Conservation (phyloP, 2,888 invertebrate species). For the Mellilla xanthometata region DNA sequence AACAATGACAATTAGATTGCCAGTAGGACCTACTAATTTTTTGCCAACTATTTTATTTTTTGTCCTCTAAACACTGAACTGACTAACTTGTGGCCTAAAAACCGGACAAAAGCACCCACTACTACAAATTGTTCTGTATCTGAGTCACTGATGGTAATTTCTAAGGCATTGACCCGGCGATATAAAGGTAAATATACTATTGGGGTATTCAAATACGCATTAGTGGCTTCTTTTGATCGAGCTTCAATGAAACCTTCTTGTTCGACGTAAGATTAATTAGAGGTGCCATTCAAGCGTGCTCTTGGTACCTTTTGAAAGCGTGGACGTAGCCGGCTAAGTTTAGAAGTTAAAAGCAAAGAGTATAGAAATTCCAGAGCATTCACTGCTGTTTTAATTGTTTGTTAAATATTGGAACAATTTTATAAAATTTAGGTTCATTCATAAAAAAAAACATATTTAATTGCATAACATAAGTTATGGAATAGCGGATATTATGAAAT, state of each 20-base stretch:
- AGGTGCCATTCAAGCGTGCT: constrained; percentile 32
- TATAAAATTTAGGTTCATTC: no score
- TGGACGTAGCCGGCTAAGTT: constrained; percentile 25
- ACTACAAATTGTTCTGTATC: constrained; percentile 23
- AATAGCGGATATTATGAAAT: no score
- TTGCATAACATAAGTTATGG: no score
- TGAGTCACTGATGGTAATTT: constrained; percentile 28
- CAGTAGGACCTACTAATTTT: constrained; percentile 3
- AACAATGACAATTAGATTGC: not conserved
- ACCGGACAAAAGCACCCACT: constrained; percentile 19
- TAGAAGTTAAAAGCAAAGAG: constrained; percentile 36
- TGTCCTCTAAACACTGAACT: constrained; percentile 3
- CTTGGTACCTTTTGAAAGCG: constrained; percentile 19
- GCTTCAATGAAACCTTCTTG: constrained; percentile 28
- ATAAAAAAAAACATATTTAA: no score
- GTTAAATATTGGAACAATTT: no score
- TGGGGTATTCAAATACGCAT: constrained; percentile 74
- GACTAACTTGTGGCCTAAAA: constrained; percentile 6
- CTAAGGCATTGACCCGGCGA: constrained; percentile 30
- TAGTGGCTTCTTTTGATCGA: constrained; percentile 73
- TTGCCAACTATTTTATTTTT: not conserved
- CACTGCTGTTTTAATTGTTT: no score
- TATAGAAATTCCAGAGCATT: no score
- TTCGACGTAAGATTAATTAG: constrained; percentile 45
- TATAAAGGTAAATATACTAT: constrained; percentile 49